phyloP scores from a whole-genome alignment of 2,113 vertebrate species.

The Ptilonorhynchus violaceus region DNA sequence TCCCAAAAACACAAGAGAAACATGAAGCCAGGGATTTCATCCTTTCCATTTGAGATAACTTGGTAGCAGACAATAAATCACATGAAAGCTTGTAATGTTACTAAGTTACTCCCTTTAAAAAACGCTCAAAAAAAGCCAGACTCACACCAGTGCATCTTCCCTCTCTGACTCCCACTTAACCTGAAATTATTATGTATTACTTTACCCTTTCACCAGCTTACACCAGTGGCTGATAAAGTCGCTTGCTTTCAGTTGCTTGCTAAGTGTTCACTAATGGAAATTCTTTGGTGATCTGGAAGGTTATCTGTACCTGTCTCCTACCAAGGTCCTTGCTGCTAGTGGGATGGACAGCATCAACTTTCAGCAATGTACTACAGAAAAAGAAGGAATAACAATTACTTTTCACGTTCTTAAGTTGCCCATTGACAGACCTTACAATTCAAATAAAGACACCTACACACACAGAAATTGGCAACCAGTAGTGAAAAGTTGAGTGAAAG shows the following conservation, averaged over 20 bases:
- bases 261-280: not conserved
- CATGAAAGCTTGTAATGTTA: not conserved
- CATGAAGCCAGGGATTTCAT: not conserved
- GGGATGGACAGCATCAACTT: not conserved
- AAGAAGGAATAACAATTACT: not conserved
- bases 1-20: not conserved
- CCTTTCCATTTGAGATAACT: not conserved
- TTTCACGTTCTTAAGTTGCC: not conserved
- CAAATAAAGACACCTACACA: not conserved
- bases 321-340: not conserved
- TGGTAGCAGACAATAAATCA: not conserved
- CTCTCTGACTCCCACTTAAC: not conserved
- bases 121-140: not conserved
- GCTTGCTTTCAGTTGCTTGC: not conserved
- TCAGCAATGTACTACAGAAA: not conserved
- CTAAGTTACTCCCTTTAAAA: not conserved
- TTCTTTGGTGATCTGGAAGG: not conserved
- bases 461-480: not conserved
- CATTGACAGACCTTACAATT: not conserved
- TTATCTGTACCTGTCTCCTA: not conserved
- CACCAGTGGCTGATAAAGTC: not conserved
- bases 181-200: not conserved
- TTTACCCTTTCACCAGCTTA: not conserved
- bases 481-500: not conserved
- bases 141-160: not conserved